phyloP scores from a whole-genome alignment of 2,797 vertebrate species.

The Rallus crepitans region DNA sequence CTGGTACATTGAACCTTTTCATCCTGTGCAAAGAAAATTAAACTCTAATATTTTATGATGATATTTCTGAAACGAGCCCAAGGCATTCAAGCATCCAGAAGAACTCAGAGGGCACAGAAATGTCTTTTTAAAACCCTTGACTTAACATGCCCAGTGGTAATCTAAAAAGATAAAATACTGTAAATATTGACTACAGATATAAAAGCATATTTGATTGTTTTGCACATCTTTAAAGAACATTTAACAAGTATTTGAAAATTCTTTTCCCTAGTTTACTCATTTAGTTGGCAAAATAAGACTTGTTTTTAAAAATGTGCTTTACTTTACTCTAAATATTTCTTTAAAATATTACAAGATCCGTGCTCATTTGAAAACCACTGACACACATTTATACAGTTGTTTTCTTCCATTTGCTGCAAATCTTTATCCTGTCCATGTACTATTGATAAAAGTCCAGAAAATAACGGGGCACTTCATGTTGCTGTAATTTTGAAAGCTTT shows the following conservation, averaged over 20 bases:
- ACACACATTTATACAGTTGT: background rate
- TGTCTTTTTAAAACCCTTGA: background rate
- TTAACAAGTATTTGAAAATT: background rate
- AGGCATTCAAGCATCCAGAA: background rate
- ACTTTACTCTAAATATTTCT: background rate
- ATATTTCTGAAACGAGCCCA: background rate
- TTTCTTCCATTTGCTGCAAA: background rate
- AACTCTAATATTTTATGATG: background rate
- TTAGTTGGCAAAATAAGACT: background rate
- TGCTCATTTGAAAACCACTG: background rate
- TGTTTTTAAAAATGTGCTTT: background rate
- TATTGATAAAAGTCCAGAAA: background rate
- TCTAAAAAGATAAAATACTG: background rate
- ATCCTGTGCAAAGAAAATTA: background rate
- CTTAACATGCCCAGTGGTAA: background rate
- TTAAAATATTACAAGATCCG: background rate
- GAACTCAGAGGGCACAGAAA: background rate
- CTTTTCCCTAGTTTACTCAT: background rate
- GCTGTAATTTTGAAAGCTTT: background rate
- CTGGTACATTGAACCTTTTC: background rate
- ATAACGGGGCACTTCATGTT: background rate
- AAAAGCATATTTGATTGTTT: background rate
- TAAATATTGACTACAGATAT: background rate
- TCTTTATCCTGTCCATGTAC: background rate
- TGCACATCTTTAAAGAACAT: background rate